Base-by-base conservation (phyloP, 23 tunicate genomes). In the Oikopleura vanhoeffeni region DNA sequence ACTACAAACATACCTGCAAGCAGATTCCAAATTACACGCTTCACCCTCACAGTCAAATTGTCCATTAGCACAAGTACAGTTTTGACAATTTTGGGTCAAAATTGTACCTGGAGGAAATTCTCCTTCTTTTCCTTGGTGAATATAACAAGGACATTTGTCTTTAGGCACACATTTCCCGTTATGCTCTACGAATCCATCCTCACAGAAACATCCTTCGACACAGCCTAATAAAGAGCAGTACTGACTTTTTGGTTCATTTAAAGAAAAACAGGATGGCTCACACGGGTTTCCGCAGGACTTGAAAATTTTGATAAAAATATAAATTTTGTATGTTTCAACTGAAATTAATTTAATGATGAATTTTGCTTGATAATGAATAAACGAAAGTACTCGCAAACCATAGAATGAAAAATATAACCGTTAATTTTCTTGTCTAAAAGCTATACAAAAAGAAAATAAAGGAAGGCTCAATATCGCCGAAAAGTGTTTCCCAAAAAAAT, bases 171-270 rank as follows among this genome's bases (percentile, higher is more conserved):
- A 90, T 57, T 76, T 79, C 79, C 85, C 88, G 24, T 86, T 86
- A 64, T 88, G 88, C 86, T 57, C 30, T 76, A 90, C 86, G 39
- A 40, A 57, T 39, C 89, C 88, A 40, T 39, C 71, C 2, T 89
- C 88, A 41, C 96, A 90, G 41, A 90, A 90, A 58, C 96, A 90
- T 4, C 96, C 96, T 83, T 90, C 96, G 24, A 90, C 88, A 58
- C 96, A 90, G 67, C 60, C 18, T 49, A 4, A 4, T 49, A 4
- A 18, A 49, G 18, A 49, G 18, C 60, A 49, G 60, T 49, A 18
- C 18, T 18, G 60, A 8, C 18, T 8, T 18, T 8, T 49, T 49
- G 60, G 60, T 18, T 8, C 8, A 49, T 49, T 49, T 18, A 49
- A 49, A 8, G 60, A 8, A 8, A 18, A 49, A 18, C 60, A 49